Evolutionary conservation across 2,113 vertebrate species (phyloP).

Genomic region (Trinectes maculatus): DNA sequence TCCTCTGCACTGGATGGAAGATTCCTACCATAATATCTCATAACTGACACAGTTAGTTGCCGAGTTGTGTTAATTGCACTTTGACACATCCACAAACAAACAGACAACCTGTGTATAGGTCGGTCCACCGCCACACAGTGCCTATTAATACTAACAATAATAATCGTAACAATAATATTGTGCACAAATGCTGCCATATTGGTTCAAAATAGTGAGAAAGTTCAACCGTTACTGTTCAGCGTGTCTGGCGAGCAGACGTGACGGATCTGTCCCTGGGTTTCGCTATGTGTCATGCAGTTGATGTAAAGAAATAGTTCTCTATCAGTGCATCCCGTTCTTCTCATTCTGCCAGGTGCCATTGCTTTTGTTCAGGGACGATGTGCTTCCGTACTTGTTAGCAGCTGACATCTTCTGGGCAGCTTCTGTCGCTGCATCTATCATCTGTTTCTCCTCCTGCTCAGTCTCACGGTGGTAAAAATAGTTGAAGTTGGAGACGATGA

Average conservation of each 20-base stretch:
- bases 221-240: too few species aligned
- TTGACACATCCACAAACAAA: constrained; percentile 74
- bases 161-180: too few species aligned
- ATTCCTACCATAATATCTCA: constrained; percentile 18
- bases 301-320: constrained; percentile 14
- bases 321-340: constrained; percentile 82
- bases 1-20: constrained; percentile 21
- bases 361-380: constrained; percentile 89
- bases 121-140: constrained; percentile 40
- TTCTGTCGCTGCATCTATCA: constrained; percentile 85
- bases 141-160: constrained; percentile 68
- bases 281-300: constrained; percentile 19
- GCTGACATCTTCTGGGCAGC: constrained; percentile 78
- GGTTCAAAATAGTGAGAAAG: constrained; percentile 57
- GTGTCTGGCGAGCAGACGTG: constrained; percentile 34
- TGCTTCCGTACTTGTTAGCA: constrained; percentile 83
- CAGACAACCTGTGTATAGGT: constrained; percentile 53
- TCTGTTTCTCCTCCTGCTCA: constrained; percentile 90
- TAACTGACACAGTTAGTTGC: constrained; percentile 31
- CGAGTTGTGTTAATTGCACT: constrained; percentile 76
- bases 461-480: constrained; percentile 98
- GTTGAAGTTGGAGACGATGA: constrained; percentile 99
- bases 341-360: constrained; percentile 85
- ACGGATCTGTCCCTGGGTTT: constrained; percentile 40
- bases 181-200: constrained; percentile 54